Base-by-base conservation (phyloP, 2,797 vertebrate genomes). In the Poecilia wingei region DNA sequence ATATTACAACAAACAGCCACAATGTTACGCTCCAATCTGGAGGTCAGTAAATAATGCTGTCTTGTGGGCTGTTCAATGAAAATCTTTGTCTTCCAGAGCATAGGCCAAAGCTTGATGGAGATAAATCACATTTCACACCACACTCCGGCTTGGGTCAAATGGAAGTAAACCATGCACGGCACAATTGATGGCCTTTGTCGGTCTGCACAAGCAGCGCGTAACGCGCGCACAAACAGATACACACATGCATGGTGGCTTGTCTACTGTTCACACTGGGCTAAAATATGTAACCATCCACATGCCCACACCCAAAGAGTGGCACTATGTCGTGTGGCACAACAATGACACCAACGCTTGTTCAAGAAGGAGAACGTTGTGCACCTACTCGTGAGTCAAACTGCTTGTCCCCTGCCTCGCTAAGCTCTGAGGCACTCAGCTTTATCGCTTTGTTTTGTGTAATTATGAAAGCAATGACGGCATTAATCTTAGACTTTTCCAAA, bases 121-220 rank as follows among this genome's bases (percentile, higher is more conserved):
- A 94, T 93, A 95, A 95, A 92, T 94, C 88, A 85, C 92, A 94
- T 95, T 96, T 96, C 94, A 95, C 95, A 95, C 95, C 91, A 94
- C 87, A 61, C 91, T 82, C 84, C 84, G 86, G 90, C 87, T 81
- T 86, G 88, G 86, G 79, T 79, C 86, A 87, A 78, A 89, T 86
- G 72, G 85, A 89, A 89, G 88, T 85, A 84, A 88, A 86, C 77
- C 80, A 87, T 76, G 84, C 88, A 86, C 76, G 77, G 88, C 76
- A 94, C 93, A 94, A 94, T 89, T 59, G 70, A 75, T 72, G 75
- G 79, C 70, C 87, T 92, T 92, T 92, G 83, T 91, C 57, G 73
- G 74, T 83, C 85, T 90, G 81, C 81, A 88, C 79, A 86, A 81
- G 79, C 74, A 80, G 72, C 47, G 83, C 72, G 79, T 79, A 84